Evolutionary conservation across 2,113 vertebrate genomes (phyloP), one percentile per base, ranked within the genome.

Genomic region (Plestiodon gilberti): DNA sequence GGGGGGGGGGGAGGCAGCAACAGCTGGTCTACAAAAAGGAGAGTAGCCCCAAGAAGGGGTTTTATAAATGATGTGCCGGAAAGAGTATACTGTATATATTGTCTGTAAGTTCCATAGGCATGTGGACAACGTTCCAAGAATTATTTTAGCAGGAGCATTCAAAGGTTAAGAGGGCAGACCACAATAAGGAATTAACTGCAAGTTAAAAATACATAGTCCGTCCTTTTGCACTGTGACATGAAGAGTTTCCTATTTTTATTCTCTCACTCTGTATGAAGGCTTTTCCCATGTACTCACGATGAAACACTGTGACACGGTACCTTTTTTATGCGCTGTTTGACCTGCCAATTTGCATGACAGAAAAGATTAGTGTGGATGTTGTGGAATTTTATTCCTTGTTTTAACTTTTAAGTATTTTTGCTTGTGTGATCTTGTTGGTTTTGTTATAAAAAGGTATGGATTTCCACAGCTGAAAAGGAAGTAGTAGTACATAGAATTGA

Each of bases 341-440:
- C 3, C 69, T 62, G 55, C 62, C 89, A 28, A 64, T 59, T 10
- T 33, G 2, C 43, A 11, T 87, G 57, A 91, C 33, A 78, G n/a
- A 74, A n/a, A 28, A 62, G 30, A 40, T 86, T 88, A 87, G 84
- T 64, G 28, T 81, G 33, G 64, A 75, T 52, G 28, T 30, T 43
- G 28, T 30, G 43, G 40, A 25, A 1, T 30, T 13, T 62, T 38
- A 55, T 30, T 87, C n/a, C 87, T 82, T 81, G 59, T 71, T 20
- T 79, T 52, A 28, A 83, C 38, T 67, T 23, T 0, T 89, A 61
- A 73, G 81, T 3, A 81, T 65, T 90, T 0, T 2, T 62, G 43
- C 13, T 13, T 91, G 76, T 81, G 61, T 28, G 87, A 82, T 85
- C 35, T n/a, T 84, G 9, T 38, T 73, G 70, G 70, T 25, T 43